phyloP scores from a whole-genome alignment of 2,888 invertebrate species.

The Nineta flava region DNA sequence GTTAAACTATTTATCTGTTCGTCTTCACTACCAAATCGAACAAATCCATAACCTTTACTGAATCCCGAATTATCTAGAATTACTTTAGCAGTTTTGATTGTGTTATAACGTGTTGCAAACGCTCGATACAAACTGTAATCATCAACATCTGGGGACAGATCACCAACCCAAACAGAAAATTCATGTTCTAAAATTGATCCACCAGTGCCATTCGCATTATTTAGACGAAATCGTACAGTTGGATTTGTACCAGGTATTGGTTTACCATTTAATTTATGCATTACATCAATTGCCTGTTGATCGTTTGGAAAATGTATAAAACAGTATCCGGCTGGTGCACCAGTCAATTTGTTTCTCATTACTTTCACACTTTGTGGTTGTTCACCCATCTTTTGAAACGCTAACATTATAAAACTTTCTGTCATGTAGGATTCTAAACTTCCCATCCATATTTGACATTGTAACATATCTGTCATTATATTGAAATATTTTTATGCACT shows the following conservation, averaged over 20 bases:
- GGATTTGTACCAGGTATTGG: constrained; percentile 85
- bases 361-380: constrained; percentile 76
- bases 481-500: too few relatives aligned
- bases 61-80: constrained; percentile 79
- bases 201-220: constrained; percentile 71
- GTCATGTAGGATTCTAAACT: constrained; percentile 85
- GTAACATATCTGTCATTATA: constrained; percentile 34
- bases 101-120: constrained; percentile 80
- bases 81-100: constrained; percentile 90
- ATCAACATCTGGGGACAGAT: constrained; percentile 84
- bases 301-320: constrained; percentile 82
- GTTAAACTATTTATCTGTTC: constrained; percentile 84
- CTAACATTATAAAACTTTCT: constrained; percentile 80
- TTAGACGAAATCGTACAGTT: constrained; percentile 67
- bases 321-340: constrained; percentile 87
- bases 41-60: constrained; percentile 92
- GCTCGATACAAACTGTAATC: constrained; percentile 85
- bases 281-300: constrained; percentile 80
- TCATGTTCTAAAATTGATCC: constrained; percentile 62
- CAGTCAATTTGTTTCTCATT: constrained; percentile 85
- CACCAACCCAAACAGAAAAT: constrained; percentile 93
- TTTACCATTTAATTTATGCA: constrained; percentile 92
- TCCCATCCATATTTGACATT: constrained; percentile 85
- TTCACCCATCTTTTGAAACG: constrained; percentile 85
- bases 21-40: constrained; percentile 84